phyloP scores from a whole-genome alignment of 1,140 invertebrate species.

The Pteromalus puparum region DNA sequence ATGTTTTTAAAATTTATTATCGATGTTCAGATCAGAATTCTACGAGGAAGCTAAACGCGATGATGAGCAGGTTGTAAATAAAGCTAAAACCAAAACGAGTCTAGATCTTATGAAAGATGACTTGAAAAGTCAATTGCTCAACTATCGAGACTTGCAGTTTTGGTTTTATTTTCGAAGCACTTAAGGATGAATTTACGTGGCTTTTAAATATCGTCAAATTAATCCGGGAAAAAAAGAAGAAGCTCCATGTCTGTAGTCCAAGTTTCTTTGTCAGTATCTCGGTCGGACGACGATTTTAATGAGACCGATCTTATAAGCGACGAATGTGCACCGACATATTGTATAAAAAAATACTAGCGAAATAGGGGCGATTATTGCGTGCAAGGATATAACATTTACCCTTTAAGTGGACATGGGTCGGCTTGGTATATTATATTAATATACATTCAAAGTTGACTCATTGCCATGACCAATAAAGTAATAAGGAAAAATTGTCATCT shows the following conservation, averaged over 20 bases:
- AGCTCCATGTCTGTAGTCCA: conserved; percentile 60
- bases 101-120: conserved; percentile 39
- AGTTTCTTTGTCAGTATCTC: conserved; percentile 60
- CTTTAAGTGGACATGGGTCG: conserved; percentile 68
- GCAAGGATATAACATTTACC: conserved; percentile 69
- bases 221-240: conserved; percentile 22
- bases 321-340: conserved; percentile 68
- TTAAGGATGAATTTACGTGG: conserved; percentile 42
- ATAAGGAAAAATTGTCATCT: conserved; percentile 71
- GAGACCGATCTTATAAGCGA: conserved; percentile 62
- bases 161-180: conserved; percentile 53
- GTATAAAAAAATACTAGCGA: conserved; percentile 71
- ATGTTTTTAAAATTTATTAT: conserved; percentile 51
- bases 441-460: conserved; percentile 71
- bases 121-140: conserved; percentile 43
- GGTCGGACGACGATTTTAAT: conserved; percentile 58
- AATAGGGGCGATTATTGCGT: conserved; percentile 70
- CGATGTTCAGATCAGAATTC: conserved; percentile 49
- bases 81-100: conserved; percentile 53
- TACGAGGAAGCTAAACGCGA: conserved; percentile 30
- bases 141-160: conserved; percentile 43
- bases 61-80: conserved; percentile 49
- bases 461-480: conserved; percentile 71
- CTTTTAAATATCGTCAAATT: conserved; percentile 41
- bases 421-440: conserved; percentile 75